Evolutionary conservation across 2,797 vertebrate species (phyloP).

Genomic region (Myotis planiceps): DNA sequence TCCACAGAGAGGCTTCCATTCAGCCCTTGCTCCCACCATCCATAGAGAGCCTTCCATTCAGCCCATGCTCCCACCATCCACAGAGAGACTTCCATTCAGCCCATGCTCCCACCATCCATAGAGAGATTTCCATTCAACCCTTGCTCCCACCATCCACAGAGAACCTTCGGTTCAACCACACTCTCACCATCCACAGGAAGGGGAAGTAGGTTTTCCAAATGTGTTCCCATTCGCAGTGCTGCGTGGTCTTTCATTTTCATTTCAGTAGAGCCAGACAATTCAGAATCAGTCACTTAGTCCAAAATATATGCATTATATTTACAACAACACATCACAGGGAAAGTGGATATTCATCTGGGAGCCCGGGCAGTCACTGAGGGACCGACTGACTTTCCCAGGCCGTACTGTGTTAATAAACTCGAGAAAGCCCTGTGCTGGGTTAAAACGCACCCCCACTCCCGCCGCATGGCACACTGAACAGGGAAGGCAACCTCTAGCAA

Average conservation of each 20-base stretch:
- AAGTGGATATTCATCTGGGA: constrained; percentile 47
- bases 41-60: too few relatives aligned
- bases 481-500: constrained; percentile 49
- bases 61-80: too few relatives aligned
- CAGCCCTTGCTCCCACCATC: too few relatives aligned
- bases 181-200: background rate
- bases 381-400: background rate
- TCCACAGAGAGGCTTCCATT: too few relatives aligned
- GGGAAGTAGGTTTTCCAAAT: background rate
- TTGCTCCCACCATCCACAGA: too few relatives aligned
- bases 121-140: too few relatives aligned
- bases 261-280: constrained; percentile 44
- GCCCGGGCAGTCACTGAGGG: background rate
- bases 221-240: background rate
- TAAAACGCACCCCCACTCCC: constrained; percentile 35
- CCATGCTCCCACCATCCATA: too few relatives aligned
- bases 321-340: background rate
- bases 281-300: constrained; percentile 29
- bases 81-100: too few relatives aligned
- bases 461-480: background rate
- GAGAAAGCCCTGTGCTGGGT: background rate
- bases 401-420: background rate
- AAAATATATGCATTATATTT: constrained; percentile 50
- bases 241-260: constrained; percentile 39
- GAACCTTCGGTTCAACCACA: too few relatives aligned